Base-by-base conservation (phyloP, 2,797 vertebrate genomes). In the Caiman crocodilus region DNA sequence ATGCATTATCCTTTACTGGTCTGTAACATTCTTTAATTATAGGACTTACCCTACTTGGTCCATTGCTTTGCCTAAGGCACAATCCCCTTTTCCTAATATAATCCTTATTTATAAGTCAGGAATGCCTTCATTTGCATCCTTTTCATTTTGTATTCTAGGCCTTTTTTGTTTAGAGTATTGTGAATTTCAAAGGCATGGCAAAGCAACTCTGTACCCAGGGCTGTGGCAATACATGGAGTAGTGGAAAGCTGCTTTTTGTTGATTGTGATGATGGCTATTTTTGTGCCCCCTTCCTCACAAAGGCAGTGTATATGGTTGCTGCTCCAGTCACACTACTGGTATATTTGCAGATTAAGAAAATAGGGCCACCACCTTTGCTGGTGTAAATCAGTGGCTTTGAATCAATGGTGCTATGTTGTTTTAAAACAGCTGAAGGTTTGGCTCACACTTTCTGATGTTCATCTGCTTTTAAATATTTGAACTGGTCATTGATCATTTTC, bases 401-500 rank as follows among this genome's bases (percentile, higher is more conserved):
- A 60, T 86, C 55, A 76, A 28, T 84, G 64, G 56, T 55, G 13
- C 79, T 55, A 23, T 0, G 0, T 35, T 32, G 69, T 57, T 87
- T 77, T 73, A 88, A 89, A 89, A 55, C 12, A 92, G 15, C 30
- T 81, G 42, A 32, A 4, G 4, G 2, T 81, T 85, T 94, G 76
- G 79, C 28, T 25, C 59, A 3, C 55, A 2, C 93, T 89, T 94
- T 94, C 50, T 83, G 0, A 21, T 93, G 94, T 91, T 56, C 50
- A 55, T 13, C 85, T n/a, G 26, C 4, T 78, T 87, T 56, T 79
- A 61, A 90, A 79, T 75, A 7, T 1, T 7, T 21, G 2, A 82
- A 82, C 7, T 63, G 13, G 30, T 3, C 5, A n/a, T 20, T 82
- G 28, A 69, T 50, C 12, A 20, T 64, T 60, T 26, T 79, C 25